phyloP scores from a whole-genome alignment of 2,113 vertebrate genomes.

The Kobus ellipsiprymnus region DNA sequence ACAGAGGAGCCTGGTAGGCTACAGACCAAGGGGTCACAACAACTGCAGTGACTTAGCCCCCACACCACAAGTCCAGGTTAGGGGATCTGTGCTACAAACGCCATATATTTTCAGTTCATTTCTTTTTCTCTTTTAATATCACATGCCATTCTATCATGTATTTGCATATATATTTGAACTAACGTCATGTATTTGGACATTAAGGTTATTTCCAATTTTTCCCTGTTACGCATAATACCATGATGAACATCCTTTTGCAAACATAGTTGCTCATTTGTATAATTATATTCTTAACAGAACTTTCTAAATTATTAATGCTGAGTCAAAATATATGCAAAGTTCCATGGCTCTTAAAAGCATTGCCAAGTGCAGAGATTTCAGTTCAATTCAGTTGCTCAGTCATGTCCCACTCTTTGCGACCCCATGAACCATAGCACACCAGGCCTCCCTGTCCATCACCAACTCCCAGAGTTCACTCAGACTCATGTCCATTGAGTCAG shows the following conservation, averaged over 20 bases:
- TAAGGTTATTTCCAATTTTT: background rate
- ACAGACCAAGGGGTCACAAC: accelerated
- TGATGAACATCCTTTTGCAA: background rate
- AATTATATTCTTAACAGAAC: background rate
- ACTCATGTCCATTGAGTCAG: background rate
- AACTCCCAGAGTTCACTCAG: accelerated
- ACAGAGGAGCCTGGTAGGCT: background rate
- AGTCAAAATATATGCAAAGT: constrained; percentile 17
- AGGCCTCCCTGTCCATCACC: too few relatives aligned
- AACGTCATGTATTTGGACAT: background rate
- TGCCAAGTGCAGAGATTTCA: background rate
- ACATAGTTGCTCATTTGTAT: background rate
- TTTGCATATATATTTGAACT: background rate
- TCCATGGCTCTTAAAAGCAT: background rate
- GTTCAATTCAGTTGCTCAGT: background rate
- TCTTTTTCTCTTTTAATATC: background rate
- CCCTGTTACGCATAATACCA: background rate
- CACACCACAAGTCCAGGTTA: background rate
- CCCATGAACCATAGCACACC: accelerated
- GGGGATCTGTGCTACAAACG: background rate
- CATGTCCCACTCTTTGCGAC: accelerated
- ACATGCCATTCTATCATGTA: background rate
- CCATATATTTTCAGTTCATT: background rate
- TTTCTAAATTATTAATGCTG: background rate
- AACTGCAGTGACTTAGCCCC: background rate